phyloP scores from a whole-genome alignment of 2,113 vertebrate species.

The Elgaria multicarinata region DNA sequence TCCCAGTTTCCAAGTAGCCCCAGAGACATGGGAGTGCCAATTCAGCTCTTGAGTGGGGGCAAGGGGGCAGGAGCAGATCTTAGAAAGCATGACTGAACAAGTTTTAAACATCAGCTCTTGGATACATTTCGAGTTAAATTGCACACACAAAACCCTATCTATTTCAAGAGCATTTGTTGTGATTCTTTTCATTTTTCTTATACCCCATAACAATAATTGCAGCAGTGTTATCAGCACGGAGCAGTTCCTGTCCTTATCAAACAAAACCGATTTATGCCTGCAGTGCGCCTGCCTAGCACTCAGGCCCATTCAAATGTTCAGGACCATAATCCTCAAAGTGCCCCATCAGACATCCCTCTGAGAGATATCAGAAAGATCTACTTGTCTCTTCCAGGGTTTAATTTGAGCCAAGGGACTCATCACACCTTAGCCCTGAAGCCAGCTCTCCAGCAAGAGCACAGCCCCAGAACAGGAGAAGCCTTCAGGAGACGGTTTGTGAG shows the following conservation, averaged over 20 bases:
- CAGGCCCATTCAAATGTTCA: neutral
- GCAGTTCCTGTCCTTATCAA: neutral
- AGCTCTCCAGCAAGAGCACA: neutral
- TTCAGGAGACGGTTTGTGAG: neutral
- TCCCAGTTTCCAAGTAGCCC: neutral
- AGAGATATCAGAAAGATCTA: neutral
- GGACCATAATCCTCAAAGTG: neutral
- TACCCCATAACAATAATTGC: neutral
- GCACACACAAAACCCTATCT: neutral
- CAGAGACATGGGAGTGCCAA: neutral
- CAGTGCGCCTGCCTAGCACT: neutral
- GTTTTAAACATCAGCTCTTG: neutral
- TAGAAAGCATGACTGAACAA: neutral
- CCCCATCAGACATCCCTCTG: neutral
- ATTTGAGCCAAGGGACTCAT: neutral
- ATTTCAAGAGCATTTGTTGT: neutral
- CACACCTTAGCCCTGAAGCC: neutral
- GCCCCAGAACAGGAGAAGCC: neutral
- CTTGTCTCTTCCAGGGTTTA: neutral
- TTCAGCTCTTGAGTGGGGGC: too few relatives aligned
- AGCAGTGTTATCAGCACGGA: constrained; percentile 12
- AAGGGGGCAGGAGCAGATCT: neutral
- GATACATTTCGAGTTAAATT: neutral
- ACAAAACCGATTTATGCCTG: neutral
- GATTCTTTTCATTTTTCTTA: neutral